A percentile compares a stretch with the other conserved stretches of the same genome.
Conservation (phyloP, 2,113 vertebrate genomes). For the Oncorhynchus kisutch region DNA sequence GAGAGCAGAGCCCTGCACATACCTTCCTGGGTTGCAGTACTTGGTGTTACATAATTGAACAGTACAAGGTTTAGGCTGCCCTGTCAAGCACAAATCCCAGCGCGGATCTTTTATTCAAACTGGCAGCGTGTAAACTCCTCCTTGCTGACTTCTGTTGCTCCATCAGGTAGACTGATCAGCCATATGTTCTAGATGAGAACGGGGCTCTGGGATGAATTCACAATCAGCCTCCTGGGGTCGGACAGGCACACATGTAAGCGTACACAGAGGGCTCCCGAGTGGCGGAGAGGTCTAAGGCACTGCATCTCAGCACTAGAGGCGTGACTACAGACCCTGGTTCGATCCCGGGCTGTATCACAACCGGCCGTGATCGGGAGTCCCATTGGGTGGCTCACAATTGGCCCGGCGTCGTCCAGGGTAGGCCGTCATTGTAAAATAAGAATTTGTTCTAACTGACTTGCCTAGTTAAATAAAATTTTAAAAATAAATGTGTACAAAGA, state of each 20-base stretch:
- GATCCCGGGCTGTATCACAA: no score
- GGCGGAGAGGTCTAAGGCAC: background rate
- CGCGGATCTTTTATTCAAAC: conserved; percentile 54
- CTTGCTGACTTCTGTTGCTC: conserved; percentile 29
- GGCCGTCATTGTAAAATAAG: no score
- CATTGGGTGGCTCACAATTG: no score
- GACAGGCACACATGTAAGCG: background rate
- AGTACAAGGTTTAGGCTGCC: conserved; percentile 34
- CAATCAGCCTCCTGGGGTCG: background rate
- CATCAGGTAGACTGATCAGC: conserved; percentile 39
- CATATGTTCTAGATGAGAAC: conserved; percentile 15
- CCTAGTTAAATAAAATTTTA: no score
- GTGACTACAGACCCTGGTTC: no score
- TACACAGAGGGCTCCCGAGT: no score
- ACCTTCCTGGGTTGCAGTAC: conserved; percentile 5
- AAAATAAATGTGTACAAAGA: no score
- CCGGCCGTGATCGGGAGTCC: no score
- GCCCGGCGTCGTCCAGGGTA: no score
- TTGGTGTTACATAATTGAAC: conserved; percentile 55
- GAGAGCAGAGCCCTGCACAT: conserved; percentile 1
- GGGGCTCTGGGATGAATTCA: conserved; percentile 32
- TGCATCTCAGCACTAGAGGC: no score
- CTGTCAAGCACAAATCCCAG: conserved; percentile 31
- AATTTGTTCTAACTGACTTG: no score
- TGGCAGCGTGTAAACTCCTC: conserved; percentile 29